Percentiles rank a stretch among this genome's conserved stretches.
Conservation (phyloP, 2,888 invertebrate genomes). For the Dicyrtomina minuta region DNA sequence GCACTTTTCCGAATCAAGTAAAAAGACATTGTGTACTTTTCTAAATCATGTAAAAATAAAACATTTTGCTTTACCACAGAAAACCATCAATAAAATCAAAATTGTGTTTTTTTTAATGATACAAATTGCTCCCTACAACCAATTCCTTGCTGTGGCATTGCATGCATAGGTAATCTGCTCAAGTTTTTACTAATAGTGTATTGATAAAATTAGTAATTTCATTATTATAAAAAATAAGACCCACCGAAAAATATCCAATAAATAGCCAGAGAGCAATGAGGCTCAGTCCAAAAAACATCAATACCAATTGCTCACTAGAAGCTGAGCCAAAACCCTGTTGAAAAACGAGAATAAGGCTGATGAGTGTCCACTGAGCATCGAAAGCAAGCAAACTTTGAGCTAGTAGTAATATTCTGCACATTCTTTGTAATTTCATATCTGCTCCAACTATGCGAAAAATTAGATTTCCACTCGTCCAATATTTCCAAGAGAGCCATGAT, state of each 20-base stretch:
- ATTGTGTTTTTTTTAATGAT: too few relatives aligned
- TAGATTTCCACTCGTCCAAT: constrained; percentile 45
- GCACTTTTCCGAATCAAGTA: too few relatives aligned
- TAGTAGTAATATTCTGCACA: constrained; percentile 45
- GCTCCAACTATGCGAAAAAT: constrained; percentile 50
- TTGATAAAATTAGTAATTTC: neutral
- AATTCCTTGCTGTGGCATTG: too few relatives aligned
- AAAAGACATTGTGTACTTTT: too few relatives aligned
- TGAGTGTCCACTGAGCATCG: constrained; percentile 46
- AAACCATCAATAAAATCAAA: too few relatives aligned
- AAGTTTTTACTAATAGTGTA: neutral
- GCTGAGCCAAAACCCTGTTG: constrained; percentile 38
- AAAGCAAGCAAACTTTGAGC: constrained; percentile 45
- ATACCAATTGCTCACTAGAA: constrained; percentile 38
- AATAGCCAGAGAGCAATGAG: constrained; percentile 43
- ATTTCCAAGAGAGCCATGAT: constrained; percentile 39
- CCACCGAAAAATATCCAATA: constrained; percentile 47
- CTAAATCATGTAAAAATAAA: too few relatives aligned
- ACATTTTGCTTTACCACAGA: too few relatives aligned
- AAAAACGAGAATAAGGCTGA: constrained; percentile 41
- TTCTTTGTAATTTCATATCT: constrained; percentile 46
- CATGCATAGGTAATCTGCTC: neutral
- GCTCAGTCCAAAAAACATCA: constrained; percentile 38
- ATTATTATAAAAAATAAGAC: constrained; percentile 13
- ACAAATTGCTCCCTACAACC: too few relatives aligned